Base-by-base conservation (phyloP, 2,113 vertebrate genomes). In the Panthera tigris region DNA sequence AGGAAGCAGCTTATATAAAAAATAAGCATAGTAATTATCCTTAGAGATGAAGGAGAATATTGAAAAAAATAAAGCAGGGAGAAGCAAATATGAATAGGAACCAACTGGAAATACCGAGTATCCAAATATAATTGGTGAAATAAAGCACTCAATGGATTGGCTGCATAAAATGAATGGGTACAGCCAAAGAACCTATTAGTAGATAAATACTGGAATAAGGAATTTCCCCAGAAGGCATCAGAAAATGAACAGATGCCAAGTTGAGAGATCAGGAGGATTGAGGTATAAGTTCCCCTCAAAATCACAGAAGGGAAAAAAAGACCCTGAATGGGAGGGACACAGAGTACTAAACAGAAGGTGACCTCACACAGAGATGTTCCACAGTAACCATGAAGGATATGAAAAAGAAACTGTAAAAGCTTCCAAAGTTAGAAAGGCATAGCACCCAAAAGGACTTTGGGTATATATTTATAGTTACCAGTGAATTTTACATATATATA, bases 401-500 rank as follows among this genome's bases (percentile, higher is more conserved):
- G 66, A 45, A 95, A 94, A 50, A 83, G 84, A 82, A 61, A 84
- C 55, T 74, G 71, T 83, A 57, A 93, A 89, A 79, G 8, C 29
- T 85, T 94, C 91, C 63, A 69, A 86, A 92, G 84, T 80, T 79
- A 31, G 57, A 93, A 95, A 96, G 10, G 6, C 31, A 18, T 45
- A 79, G n/a, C 66, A 89, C 31, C 39, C 52, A 29, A 36, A 96
- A 95, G 89, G 74, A 80, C 36, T 88, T 68, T 57, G 73, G 31
- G 71, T 78, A 29, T 15, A 8, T 80, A 36, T 88, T 29, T 52
- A 52, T 23, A 15, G 50, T 66, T 25, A 66, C 23, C 25, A 52
- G 57, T 79, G 45, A 91, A 10, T 68, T 91, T 80, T 66, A 50
- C 41, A 52, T 16, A 52, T 5, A 66, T 5, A 9, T 14, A 27